These are phyloP conservation scores for Eilema sororculum DNA, from an alignment of 2,888 invertebrate species.

Conservation along the genomic window DNA sequence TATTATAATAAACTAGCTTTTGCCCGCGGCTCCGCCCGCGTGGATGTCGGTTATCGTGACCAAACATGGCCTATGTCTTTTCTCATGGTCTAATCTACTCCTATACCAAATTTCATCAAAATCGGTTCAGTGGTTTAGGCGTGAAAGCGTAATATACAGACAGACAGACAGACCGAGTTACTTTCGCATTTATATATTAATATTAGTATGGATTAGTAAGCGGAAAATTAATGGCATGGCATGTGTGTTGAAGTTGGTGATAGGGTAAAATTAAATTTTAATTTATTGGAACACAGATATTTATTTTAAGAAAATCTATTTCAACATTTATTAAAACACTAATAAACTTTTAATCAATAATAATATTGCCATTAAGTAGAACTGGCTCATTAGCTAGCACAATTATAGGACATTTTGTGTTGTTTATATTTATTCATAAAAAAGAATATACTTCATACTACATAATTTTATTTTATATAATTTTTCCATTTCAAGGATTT, in stretches of 20 bases:
- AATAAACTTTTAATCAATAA: conserved; percentile 54
- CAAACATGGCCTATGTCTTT: too few relatives aligned
- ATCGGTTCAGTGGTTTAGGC: too few relatives aligned
- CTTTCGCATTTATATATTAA: too few relatives aligned
- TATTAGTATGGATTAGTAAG: too few relatives aligned
- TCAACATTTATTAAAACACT: conserved; percentile 67
- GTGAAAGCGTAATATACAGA: too few relatives aligned
- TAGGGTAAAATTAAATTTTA: conserved; percentile 9
- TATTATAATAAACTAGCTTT: too few relatives aligned
- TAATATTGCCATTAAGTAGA: conserved; percentile 42
- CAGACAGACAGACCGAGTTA: too few relatives aligned
- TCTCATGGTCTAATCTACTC: too few relatives aligned
- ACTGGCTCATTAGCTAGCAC: conserved; percentile 32
- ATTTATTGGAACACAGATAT: conserved; percentile 68
- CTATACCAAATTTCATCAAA: too few relatives aligned
- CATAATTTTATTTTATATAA: background rate
- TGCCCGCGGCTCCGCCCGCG: too few relatives aligned
- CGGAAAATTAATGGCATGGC: too few relatives aligned
- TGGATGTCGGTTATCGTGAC: too few relatives aligned
- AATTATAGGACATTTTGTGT: background rate
- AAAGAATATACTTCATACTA: background rate
- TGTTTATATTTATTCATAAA: background rate
- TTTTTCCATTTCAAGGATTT: conserved; percentile 1
- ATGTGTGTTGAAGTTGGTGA: background rate
- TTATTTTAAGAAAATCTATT: conserved; percentile 76